These are phyloP conservation scores for Trissolcus japonicus DNA, from an alignment of 2,888 invertebrate genomes.

Conservation along the genomic window DNA sequence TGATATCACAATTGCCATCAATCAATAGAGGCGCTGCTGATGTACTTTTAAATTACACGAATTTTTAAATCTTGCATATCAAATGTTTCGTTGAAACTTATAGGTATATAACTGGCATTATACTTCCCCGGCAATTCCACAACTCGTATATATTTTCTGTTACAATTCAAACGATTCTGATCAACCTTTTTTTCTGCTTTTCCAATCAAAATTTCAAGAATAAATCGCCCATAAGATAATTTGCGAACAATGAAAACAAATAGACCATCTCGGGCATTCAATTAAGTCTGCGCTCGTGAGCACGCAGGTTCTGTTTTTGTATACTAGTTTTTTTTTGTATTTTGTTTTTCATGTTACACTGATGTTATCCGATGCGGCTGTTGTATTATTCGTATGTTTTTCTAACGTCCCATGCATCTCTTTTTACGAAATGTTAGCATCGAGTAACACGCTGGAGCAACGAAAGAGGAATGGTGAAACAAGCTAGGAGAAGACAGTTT, in stretches of 20 bases:
- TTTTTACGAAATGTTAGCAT: slow-evolving; percentile 20
- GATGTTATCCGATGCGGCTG: slow-evolving; percentile 1
- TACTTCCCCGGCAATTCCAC: no score
- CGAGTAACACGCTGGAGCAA: slow-evolving; percentile 23
- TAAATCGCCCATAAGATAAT: no score
- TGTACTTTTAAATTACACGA: slow-evolving; percentile 1
- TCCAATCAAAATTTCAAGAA: no score
- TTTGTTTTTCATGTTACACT: background rate
- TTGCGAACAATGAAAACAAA: no score
- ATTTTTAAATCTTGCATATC: no score
- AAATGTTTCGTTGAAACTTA: no score
- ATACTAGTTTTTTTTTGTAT: background rate
- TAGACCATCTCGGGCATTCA: no score
- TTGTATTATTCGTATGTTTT: slow-evolving; percentile 6
- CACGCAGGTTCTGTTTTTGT: background rate
- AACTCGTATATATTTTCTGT: no score
- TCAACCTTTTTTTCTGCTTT: no score
- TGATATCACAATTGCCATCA: slow-evolving; percentile 60
- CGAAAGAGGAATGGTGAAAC: slow-evolving; percentile 60
- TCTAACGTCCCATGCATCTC: slow-evolving; percentile 4
- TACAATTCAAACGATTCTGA: no score
- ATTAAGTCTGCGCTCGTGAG: no score
- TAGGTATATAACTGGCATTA: no score
- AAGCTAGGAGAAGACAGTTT: slow-evolving; percentile 67
- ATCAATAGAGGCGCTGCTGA: slow-evolving; percentile 24